Conservation (phyloP, 1,140 invertebrate species). For the Eriocheir sinensis region DNA sequence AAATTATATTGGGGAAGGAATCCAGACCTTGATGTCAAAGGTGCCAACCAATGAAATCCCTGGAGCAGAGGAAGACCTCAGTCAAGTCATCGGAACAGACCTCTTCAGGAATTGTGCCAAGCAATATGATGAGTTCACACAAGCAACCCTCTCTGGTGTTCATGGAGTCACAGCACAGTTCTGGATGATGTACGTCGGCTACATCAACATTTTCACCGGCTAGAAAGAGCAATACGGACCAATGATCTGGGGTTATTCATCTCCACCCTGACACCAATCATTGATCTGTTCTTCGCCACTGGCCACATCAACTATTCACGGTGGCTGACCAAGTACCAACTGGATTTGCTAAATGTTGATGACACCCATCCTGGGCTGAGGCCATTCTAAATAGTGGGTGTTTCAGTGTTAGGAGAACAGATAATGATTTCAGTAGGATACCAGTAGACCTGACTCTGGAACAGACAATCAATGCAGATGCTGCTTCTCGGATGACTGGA, state of each 20-base stretch:
- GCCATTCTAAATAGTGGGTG: background rate
- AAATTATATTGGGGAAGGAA: background rate
- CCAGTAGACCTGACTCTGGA: conserved; percentile 4
- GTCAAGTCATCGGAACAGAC: background rate
- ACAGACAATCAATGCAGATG: conserved; percentile 52
- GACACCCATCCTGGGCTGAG: background rate
- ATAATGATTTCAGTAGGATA: background rate
- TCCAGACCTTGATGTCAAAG: background rate
- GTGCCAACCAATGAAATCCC: background rate
- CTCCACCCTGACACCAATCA: background rate
- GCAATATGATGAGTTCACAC: background rate
- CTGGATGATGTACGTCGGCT: conserved; percentile 43
- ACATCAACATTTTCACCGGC: background rate
- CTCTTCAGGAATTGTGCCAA: background rate
- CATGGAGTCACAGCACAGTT: conserved; percentile 26
- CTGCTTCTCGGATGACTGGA: conserved; percentile 29
- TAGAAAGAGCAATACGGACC: background rate
- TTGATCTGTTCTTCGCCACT: conserved; percentile 27
- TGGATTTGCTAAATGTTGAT: conserved; percentile 43
- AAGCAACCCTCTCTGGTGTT: background rate
- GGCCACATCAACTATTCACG: background rate
- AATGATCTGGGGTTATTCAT: conserved; percentile 38
- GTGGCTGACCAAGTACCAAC: conserved; percentile 31
- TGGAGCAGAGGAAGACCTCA: too few species aligned
- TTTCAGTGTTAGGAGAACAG: background rate